phyloP scores from a whole-genome alignment of 1,140 invertebrate species.

The Berghia stephanieae region DNA sequence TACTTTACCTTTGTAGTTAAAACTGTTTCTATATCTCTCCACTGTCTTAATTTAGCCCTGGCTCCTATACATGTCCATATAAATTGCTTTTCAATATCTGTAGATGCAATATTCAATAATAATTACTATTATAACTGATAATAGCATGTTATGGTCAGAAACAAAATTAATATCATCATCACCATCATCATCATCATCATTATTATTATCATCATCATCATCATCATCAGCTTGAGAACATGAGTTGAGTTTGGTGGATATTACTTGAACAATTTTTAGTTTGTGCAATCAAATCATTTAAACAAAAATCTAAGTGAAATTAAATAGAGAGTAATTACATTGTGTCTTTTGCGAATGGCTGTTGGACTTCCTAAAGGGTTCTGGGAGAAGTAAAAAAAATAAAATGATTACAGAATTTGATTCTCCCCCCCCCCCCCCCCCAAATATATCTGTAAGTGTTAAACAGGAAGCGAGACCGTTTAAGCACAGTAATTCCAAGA shows the following conservation, averaged over 20 bases:
- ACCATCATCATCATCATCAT: conserved; percentile 4
- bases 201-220: neutral
- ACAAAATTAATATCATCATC: too few species aligned
- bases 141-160: too few species aligned
- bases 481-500: too few species aligned
- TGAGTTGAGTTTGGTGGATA: neutral
- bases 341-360: conserved; percentile 50
- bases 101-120: neutral
- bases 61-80: conserved; percentile 70
- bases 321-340: conserved; percentile 33
- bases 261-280: neutral
- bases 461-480: too few species aligned
- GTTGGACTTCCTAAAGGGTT: conserved; percentile 57
- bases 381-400: conserved; percentile 23
- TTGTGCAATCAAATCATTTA: conserved; percentile 52
- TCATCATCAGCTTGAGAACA: too few species aligned
- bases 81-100: conserved; percentile 66
- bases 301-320: neutral
- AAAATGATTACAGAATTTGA: too few species aligned
- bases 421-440: too few species aligned
- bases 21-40: conserved; percentile 72
- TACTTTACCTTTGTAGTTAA: conserved; percentile 71
- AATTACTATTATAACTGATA: neutral
- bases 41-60: conserved; percentile 63
- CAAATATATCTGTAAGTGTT: too few species aligned